A percentile compares a stretch with the other conserved stretches of the same genome.
phyloP scores from a whole-genome alignment of 1,140 invertebrate genomes.

The Drosophila equinoxialis region DNA sequence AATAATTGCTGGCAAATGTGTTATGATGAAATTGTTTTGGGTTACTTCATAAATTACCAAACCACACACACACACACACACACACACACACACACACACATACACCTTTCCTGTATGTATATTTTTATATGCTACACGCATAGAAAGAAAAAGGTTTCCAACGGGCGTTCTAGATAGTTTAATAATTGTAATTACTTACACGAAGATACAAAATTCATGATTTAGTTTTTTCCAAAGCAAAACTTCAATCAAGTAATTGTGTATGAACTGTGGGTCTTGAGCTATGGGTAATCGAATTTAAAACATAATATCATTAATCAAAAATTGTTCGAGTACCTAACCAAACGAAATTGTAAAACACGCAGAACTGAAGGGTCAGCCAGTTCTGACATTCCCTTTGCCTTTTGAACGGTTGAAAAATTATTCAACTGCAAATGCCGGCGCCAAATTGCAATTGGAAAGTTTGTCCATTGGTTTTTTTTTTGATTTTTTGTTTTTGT shows the following conservation, averaged over 20 bases:
- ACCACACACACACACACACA: constrained; percentile 37
- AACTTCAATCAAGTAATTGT: neutral
- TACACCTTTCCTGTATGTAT: neutral
- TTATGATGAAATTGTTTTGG: constrained; percentile 81
- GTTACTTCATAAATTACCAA: constrained; percentile 80
- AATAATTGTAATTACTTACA: constrained; percentile 9
- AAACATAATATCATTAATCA: constrained; percentile 71
- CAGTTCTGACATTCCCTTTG: constrained; percentile 13
- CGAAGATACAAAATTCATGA: too few species aligned
- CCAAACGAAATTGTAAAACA: constrained; percentile 39
- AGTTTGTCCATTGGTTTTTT: neutral
- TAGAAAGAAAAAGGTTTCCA: neutral
- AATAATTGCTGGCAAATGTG: constrained; percentile 80
- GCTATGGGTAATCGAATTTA: constrained; percentile 71
- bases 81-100: neutral
- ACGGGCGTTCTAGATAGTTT: neutral
- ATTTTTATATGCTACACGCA: neutral
- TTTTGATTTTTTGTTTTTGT: neutral
- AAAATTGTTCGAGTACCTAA: constrained; percentile 38
- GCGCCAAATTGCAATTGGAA: constrained; percentile 66
- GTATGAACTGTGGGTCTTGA: constrained; percentile 29
- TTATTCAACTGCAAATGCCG: constrained; percentile 65
- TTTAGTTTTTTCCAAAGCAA: neutral
- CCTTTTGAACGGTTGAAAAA: constrained; percentile 52
- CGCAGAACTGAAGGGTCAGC: neutral